These are phyloP conservation scores for Accipiter cooperii DNA, from an alignment of 2,113 vertebrate species.

Conservation along the genomic window DNA sequence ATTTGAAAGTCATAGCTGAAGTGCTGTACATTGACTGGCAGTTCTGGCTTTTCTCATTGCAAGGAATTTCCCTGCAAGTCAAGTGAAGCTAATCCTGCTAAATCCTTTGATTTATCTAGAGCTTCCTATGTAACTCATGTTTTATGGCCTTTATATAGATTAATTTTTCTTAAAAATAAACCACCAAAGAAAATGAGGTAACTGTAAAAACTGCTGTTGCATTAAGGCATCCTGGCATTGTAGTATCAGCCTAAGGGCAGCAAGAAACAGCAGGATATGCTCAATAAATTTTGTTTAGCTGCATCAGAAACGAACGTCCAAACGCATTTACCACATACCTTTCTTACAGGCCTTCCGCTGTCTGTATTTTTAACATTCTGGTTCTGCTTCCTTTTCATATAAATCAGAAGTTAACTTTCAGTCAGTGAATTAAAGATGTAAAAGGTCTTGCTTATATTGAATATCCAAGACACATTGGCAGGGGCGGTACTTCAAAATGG, in stretches of 20 bases:
- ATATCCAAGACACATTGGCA: background rate
- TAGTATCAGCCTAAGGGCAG: background rate
- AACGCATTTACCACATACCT: background rate
- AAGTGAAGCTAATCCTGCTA: background rate
- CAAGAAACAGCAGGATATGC: background rate
- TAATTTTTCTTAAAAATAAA: background rate
- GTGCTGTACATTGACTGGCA: background rate
- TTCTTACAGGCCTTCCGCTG: background rate
- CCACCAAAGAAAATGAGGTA: rapidly evolving
- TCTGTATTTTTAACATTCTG: background rate
- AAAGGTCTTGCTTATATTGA: background rate
- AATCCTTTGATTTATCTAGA: background rate
- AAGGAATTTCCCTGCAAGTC: background rate
- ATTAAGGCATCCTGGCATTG: background rate
- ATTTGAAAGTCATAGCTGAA: background rate
- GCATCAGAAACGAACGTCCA: background rate
- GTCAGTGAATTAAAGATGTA: background rate
- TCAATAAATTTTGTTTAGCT: background rate
- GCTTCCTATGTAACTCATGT: background rate
- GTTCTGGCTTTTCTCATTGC: background rate
- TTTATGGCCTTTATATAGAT: background rate
- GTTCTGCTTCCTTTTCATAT: background rate
- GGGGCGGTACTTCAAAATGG: background rate
- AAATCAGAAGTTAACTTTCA: background rate
- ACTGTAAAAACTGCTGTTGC: background rate